phyloP scores from a whole-genome alignment of 2,888 invertebrate species.

The Drosophila histrio region DNA sequence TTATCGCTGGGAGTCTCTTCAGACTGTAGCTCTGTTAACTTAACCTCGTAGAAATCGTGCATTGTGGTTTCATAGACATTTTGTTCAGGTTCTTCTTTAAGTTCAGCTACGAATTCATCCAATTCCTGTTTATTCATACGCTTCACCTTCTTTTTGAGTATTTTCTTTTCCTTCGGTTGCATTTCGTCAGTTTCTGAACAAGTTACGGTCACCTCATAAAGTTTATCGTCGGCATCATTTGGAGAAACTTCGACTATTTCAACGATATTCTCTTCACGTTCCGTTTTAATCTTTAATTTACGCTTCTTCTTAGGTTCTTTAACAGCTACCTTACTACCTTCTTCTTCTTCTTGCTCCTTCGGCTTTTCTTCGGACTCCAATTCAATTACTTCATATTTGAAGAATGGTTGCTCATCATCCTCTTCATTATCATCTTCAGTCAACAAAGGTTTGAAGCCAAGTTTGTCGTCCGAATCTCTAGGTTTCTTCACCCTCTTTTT shows the following conservation, averaged over 20 bases:
- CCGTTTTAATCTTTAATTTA: slow-evolving; percentile 81
- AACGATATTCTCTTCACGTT: slow-evolving; percentile 83
- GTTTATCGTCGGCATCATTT: slow-evolving; percentile 43
- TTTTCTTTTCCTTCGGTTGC: slow-evolving; percentile 44
- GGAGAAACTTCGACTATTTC: slow-evolving; percentile 82
- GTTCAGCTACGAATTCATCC: slow-evolving; percentile 75
- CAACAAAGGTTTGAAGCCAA: slow-evolving; percentile 56
- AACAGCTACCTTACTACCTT: slow-evolving; percentile 64
- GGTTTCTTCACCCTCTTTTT: slow-evolving; percentile 66
- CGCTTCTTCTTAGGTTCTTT: slow-evolving; percentile 78
- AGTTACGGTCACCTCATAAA: slow-evolving; percentile 71
- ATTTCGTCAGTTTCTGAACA: slow-evolving; percentile 45
- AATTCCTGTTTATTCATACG: slow-evolving; percentile 75
- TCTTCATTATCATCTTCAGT: slow-evolving; percentile 52
- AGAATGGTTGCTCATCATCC: slow-evolving; percentile 63
- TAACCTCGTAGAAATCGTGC: slow-evolving; percentile 73
- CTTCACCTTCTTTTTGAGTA: slow-evolving; percentile 75
- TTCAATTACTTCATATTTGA: slow-evolving; percentile 75
- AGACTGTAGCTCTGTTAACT: slow-evolving; percentile 78
- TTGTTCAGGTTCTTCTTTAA: slow-evolving; percentile 71
- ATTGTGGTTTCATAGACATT: slow-evolving; percentile 48
- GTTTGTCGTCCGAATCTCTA: slow-evolving; percentile 45
- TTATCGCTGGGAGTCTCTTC: slow-evolving; percentile 68
- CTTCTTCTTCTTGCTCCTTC: slow-evolving; percentile 66
- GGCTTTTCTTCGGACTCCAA: slow-evolving; percentile 57